Evolutionary conservation across 2,113 vertebrate genomes (phyloP).

Genomic region (Thunnus maccoyii): DNA sequence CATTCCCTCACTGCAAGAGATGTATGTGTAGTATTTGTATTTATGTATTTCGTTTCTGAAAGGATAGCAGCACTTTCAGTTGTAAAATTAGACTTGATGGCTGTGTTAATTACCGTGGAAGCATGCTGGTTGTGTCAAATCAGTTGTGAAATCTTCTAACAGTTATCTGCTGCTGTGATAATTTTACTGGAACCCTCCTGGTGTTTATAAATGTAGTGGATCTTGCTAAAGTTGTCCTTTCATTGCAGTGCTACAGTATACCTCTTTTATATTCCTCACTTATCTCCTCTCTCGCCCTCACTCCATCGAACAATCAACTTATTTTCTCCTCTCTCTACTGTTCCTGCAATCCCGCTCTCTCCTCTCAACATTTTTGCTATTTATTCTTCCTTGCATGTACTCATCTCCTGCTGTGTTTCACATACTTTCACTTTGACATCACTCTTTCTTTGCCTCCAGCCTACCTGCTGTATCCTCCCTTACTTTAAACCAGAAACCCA

Average conservation of each 20-base stretch:
- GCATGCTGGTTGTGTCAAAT: conserved; percentile 14
- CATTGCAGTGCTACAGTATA: background rate
- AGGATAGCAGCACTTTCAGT: background rate
- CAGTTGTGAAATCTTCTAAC: conserved; percentile 9
- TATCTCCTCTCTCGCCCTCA: background rate
- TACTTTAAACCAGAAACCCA: background rate
- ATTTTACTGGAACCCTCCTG: conserved; percentile 29
- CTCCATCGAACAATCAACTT: background rate
- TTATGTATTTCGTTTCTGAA: background rate
- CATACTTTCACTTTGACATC: background rate
- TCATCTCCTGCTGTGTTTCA: background rate
- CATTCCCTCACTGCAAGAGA: background rate
- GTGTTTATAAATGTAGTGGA: conserved; percentile 10
- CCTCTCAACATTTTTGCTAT: background rate
- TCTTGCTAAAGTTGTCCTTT: background rate
- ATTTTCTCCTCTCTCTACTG: background rate
- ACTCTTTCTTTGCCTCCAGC: background rate
- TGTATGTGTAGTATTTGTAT: background rate
- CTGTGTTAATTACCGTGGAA: conserved; percentile 37
- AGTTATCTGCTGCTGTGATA: conserved; percentile 22
- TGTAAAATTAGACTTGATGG: conserved; percentile 3
- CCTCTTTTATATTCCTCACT: background rate
- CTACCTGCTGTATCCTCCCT: background rate
- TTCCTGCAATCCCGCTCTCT: background rate
- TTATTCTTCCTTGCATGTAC: background rate